A percentile compares a stretch with the other conserved stretches of the same genome.
Conservation (phyloP, 2,113 vertebrate species). For the Muntiacus muntjak region DNA sequence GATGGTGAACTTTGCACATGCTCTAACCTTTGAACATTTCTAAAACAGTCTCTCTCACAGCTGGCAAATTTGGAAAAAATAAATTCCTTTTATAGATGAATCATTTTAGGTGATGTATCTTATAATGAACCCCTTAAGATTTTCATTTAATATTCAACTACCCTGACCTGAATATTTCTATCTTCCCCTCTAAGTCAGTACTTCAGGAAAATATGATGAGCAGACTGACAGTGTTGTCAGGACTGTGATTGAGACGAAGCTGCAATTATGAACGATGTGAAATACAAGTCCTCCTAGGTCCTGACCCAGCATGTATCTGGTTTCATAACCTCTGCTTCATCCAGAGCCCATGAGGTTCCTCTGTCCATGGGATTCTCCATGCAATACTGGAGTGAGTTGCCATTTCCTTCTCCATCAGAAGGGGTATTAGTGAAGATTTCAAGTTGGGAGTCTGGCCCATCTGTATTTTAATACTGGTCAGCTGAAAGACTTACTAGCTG, state of each 20-base stretch:
- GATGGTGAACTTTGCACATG: not conserved
- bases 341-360: not conserved
- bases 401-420: not conserved
- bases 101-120: not conserved
- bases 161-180: not conserved
- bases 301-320: not conserved
- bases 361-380: not conserved
- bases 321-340: not conserved
- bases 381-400: not conserved
- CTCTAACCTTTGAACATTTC: not conserved
- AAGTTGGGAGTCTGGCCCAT: not conserved
- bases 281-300: not conserved
- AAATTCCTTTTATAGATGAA: not conserved
- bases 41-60: not conserved
- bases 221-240: not conserved
- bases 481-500: not conserved
- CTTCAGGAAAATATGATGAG: not conserved
- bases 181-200: not conserved
- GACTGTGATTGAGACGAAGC: not conserved
- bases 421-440: not conserved
- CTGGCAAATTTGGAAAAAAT: not conserved
- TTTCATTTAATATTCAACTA: not conserved
- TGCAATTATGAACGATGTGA: not conserved
- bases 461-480: not conserved
- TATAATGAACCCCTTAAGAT: not conserved